phyloP scores from a whole-genome alignment of 1,140 invertebrate genomes.

The Sitodiplosis mosellana region DNA sequence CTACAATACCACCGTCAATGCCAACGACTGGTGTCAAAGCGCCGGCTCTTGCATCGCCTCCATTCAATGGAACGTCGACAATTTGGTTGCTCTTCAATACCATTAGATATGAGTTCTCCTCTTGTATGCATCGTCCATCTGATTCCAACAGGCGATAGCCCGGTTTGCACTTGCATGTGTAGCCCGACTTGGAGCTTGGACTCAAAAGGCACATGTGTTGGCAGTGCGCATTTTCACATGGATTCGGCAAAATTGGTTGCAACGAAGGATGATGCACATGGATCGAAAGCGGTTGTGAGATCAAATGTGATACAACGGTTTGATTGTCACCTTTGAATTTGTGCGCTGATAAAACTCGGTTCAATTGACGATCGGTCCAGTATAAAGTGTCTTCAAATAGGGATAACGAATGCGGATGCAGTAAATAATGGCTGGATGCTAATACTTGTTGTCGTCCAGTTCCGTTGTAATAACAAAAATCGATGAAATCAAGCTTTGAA shows the following conservation, averaged over 20 bases:
- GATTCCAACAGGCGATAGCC: constrained; percentile 49
- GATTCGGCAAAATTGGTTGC: constrained; percentile 72
- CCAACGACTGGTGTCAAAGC: constrained; percentile 78
- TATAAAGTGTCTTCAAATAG: constrained; percentile 86
- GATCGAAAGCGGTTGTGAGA: constrained; percentile 84
- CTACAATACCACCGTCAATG: constrained; percentile 67
- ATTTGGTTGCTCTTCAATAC: constrained; percentile 79
- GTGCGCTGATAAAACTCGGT: constrained; percentile 70
- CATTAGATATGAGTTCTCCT: constrained; percentile 77
- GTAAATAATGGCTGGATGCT: constrained; percentile 70
- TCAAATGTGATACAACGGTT: constrained; percentile 81
- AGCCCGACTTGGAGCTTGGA: constrained; percentile 43
- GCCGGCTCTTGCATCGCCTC: constrained; percentile 53
- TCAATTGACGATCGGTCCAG: constrained; percentile 91
- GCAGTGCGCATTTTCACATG: constrained; percentile 62
- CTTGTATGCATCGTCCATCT: constrained; percentile 60
- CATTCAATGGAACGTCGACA: constrained; percentile 59
- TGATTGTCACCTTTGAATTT: constrained; percentile 84
- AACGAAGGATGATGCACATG: constrained; percentile 85
- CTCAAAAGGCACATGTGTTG: constrained; percentile 85
- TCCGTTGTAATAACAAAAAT: constrained; percentile 95
- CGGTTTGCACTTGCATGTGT: constrained; percentile 78
- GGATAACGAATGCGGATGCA: constrained; percentile 90
- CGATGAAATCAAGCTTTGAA: constrained; percentile 94
- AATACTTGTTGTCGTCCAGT: constrained; percentile 71